Base-by-base conservation (phyloP, 2,797 vertebrate species). In the Emydoidea blandingii region DNA sequence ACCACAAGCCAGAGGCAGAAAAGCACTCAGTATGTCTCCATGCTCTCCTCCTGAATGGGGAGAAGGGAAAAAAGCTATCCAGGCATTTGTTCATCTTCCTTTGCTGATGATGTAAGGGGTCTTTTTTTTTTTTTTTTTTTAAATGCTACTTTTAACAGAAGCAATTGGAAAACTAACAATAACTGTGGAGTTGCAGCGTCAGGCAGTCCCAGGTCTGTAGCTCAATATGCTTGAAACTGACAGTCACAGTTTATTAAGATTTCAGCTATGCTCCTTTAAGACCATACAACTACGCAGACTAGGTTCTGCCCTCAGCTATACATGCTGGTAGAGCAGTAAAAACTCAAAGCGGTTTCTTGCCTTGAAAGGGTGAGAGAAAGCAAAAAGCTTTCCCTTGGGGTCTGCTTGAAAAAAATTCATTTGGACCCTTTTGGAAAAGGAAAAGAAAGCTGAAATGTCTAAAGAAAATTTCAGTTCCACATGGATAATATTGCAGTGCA, bases 351-450 rank as follows among this genome's bases (percentile, higher is more conserved):
- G 4, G 72, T 41, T 12, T 78, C 44, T 72, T 79, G 23, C 9
- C 52, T 54, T 89, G 83, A 93, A 78, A 44, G 47, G 65, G 41
- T 62, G 86, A 41, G 85, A 88, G 79, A 84, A 87, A 96, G 81
- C 53, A 88, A 81, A 1, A 2, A 78, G 59, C 31, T 34, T 62
- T 34, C 15, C 59, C 4, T n/a, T 62, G 7, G 31, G 27, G 1
- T 16, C 59, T 8, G 31, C 5, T 62, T 62, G 59, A 34, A 34
- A 31, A 62, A 34, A 62, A 62, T 5, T 31, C 72, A 80, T 57
- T 74, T 82, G 87, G n/a, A 85, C 47, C 18, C 34, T 50, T 86
- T 34, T 53, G 81, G 72, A 93, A 92, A 91, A 29, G 74, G 31
- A 34, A 62, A 56, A 90, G 91, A 91, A 88, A 94, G 23, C 49